phyloP scores from a whole-genome alignment of 2,797 vertebrate genomes.

The Chaunax sp. region DNA sequence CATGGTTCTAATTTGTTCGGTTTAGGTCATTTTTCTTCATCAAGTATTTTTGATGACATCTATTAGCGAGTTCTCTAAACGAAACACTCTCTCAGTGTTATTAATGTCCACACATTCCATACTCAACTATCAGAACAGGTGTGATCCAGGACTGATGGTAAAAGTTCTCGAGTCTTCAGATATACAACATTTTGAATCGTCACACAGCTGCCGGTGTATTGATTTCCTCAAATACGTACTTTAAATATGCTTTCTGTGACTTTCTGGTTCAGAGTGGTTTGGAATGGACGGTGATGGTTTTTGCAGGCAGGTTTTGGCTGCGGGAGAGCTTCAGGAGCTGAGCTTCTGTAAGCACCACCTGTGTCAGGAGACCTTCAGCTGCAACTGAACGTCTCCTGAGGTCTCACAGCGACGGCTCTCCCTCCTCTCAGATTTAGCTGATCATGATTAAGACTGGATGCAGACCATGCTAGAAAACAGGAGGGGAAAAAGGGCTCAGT shows the following conservation, averaged over 20 bases:
- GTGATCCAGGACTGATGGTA: conserved; percentile 22
- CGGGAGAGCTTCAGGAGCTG: conserved; percentile 68
- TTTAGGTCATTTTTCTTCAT: conserved; percentile 14
- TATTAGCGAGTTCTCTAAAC: conserved; percentile 10
- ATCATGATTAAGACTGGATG: conserved; percentile 28
- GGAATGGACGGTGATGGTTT: conserved; percentile 26
- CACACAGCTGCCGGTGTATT: conserved; percentile 53
- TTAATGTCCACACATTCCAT: conserved; percentile 85
- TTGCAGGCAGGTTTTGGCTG: conserved; percentile 6
- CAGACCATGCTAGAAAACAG: conserved; percentile 47
- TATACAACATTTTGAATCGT: background rate
- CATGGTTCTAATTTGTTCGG: conserved; percentile 10
- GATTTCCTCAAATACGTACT: conserved; percentile 4
- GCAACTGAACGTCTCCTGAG: conserved; percentile 26
- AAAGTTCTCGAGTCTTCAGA: conserved; percentile 22
- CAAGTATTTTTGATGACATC: background rate
- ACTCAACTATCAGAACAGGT: conserved; percentile 59
- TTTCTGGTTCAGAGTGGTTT: conserved; percentile 28
- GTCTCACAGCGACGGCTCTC: conserved; percentile 14
- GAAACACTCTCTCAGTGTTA: conserved; percentile 37
- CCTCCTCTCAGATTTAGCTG: conserved; percentile 21
- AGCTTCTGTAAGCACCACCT: conserved; percentile 61
- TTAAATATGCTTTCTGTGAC: conserved; percentile 38
- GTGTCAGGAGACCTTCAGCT: conserved; percentile 22
- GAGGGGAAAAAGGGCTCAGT: conserved; percentile 55